Percentiles rank a stretch among this genome's conserved stretches.
Conservation (phyloP, 2,113 vertebrate genomes). For the Numenius arquata region DNA sequence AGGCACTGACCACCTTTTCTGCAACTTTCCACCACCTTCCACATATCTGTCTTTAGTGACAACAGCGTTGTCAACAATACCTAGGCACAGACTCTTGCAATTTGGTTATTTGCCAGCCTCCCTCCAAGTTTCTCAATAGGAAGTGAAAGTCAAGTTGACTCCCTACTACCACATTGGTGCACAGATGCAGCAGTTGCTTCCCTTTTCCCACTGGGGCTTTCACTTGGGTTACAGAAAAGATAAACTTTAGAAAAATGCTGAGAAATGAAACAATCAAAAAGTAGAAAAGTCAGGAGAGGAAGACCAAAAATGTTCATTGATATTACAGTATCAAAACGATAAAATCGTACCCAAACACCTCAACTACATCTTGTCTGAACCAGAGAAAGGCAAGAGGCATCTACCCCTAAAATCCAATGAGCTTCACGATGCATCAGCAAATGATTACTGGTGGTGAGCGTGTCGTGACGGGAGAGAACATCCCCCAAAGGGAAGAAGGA, state of each 20-base stretch:
- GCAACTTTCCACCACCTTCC: not conserved
- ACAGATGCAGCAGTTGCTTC: not conserved
- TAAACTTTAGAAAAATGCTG: not conserved
- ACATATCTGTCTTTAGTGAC: not conserved
- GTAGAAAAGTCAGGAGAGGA: not conserved
- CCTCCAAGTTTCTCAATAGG: not conserved
- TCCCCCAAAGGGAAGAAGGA: not conserved
- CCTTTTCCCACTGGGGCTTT: not conserved
- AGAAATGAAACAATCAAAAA: not conserved
- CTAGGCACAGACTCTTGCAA: rapidly evolving
- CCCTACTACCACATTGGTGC: not conserved
- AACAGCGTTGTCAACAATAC: not conserved
- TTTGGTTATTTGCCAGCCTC: not conserved
- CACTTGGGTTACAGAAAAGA: not conserved
- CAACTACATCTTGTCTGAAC: not conserved
- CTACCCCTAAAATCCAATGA: not conserved
- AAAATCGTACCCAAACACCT: not conserved
- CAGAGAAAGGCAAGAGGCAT: not conserved
- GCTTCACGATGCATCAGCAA: not conserved
- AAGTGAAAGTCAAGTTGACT: slow-evolving; percentile 34
- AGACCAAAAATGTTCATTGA: not conserved
- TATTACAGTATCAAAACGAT: not conserved
- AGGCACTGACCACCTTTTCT: not conserved
- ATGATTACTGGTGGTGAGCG: not conserved
- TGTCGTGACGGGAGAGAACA: not conserved